Evolutionary conservation across 2,888 invertebrate species (phyloP), one percentile per base, ranked within the genome.

Genomic region (Tachina fera): DNA sequence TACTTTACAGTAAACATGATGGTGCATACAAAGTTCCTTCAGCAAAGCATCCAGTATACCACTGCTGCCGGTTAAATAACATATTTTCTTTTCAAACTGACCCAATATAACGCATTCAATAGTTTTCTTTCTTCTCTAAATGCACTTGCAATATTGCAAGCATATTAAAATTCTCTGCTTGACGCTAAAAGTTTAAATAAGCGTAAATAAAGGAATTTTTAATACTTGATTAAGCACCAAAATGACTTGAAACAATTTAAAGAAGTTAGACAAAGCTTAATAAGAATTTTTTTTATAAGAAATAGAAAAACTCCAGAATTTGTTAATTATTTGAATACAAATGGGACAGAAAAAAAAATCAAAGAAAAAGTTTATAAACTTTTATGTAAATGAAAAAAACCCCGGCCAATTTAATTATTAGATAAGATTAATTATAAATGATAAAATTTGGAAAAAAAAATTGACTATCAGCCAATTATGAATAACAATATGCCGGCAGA

Each of bases 141-240:
- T 61, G 14, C n/a, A 39, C 16, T 43, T 51, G 41, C 74, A 43
- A 39, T 19, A 63, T 58, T 77, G 47, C 47, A 58, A 45, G 5
- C 14, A 89, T 88, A 88, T 88, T 89, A 89, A 90, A 49, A 90
- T 89, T 89, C 88, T 88, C 88, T 89, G 88, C 88, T 88, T 89
- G 89, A 61, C 88, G 89, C 87, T 88, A 88, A 88, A 88, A 70
- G 88, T 88, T 89, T 87, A 90, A 90, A 89, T 88, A 89, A 87
- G 89, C 89, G 89, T 88, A 89, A 90, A 86, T 89, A 90, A 90
- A 76, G 84, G 75, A 89, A 90, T 90, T 90, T 89, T 72, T 85
- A 83, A 88, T 88, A 88, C 89, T 87, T 90, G 90, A 90, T 89
- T 90, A 88, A 88, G 88, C 89, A 87, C 41, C 60, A 83, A 39